A percentile compares a stretch with the other conserved stretches of the same genome.
Evolutionary conservation across 2,797 vertebrate genomes (phyloP).

Genomic region (Oryzias dopingdopingensis): DNA sequence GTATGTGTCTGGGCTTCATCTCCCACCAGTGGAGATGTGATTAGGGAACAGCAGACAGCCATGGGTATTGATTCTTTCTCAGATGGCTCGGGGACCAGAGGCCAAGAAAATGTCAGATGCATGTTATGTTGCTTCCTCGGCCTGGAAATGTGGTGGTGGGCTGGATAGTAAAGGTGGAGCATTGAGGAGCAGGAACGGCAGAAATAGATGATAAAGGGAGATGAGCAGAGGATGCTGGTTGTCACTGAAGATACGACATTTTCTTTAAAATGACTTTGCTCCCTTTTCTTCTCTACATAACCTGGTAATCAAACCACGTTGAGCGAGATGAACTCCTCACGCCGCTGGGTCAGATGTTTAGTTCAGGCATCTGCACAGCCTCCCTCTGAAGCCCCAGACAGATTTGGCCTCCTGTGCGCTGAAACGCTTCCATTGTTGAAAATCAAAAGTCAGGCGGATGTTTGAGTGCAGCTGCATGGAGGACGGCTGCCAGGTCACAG

Average conservation of each 20-base stretch:
- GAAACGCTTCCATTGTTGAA: neutral
- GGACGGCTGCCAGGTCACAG: constrained; percentile 34
- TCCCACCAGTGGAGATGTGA: constrained; percentile 63
- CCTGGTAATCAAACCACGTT: constrained; percentile 32
- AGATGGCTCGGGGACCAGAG: constrained; percentile 48
- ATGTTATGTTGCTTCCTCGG: constrained; percentile 46
- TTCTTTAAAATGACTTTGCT: too few species aligned
- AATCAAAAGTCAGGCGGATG: constrained; percentile 13
- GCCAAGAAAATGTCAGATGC: constrained; percentile 58
- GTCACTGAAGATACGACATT: too few species aligned
- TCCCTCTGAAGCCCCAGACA: neutral
- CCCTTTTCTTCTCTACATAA: constrained; percentile 10
- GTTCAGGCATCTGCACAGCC: neutral
- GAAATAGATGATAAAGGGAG: neutral
- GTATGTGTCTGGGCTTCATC: constrained; percentile 52
- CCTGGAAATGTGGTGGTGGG: constrained; percentile 5
- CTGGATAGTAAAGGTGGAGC: neutral
- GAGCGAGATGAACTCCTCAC: constrained; percentile 42
- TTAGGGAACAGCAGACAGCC: constrained; percentile 66
- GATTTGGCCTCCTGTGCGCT: constrained; percentile 13
- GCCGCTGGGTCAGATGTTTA: constrained; percentile 5
- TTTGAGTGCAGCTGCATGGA: constrained; percentile 21
- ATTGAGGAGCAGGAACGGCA: neutral
- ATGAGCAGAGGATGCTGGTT: too few species aligned
- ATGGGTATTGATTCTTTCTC: constrained; percentile 65